A percentile compares a stretch with the other conserved stretches of the same genome.
phyloP scores from a whole-genome alignment of 2,797 vertebrate genomes.

The Ceryle rudis region DNA sequence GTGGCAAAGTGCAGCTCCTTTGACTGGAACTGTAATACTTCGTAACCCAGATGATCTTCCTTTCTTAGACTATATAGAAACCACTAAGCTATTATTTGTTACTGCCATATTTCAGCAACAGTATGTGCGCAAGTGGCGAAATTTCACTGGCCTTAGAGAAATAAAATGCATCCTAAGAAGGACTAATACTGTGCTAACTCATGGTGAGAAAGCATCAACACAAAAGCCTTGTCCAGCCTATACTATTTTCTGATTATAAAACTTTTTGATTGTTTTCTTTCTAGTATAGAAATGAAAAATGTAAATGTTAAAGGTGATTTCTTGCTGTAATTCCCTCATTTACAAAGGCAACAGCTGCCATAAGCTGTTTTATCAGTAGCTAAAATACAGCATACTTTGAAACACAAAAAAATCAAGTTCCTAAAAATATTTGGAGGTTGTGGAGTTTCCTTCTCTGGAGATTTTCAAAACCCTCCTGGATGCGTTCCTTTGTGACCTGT shows the following conservation, averaged over 20 bases:
- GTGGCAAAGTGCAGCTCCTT: background rate
- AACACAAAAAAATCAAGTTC: background rate
- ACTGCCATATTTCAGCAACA: background rate
- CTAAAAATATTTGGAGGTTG: background rate
- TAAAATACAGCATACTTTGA: background rate
- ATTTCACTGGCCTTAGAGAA: background rate
- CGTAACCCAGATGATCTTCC: background rate
- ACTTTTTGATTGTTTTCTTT: background rate
- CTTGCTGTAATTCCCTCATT: background rate
- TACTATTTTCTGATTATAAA: background rate
- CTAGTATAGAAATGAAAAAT: background rate
- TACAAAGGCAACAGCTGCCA: background rate
- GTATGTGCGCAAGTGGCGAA: background rate
- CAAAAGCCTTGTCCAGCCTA: background rate
- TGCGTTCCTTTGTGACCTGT: too few relatives aligned
- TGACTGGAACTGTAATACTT: background rate
- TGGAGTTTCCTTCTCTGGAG: too few relatives aligned
- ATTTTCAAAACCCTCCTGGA: too few relatives aligned
- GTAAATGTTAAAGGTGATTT: background rate
- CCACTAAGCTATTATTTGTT: background rate
- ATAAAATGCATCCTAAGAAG: background rate
- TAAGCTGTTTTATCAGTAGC: background rate
- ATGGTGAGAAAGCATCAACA: background rate
- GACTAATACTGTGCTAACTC: background rate
- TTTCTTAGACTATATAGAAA: background rate